Evolutionary conservation across 1,140 invertebrate species (phyloP).

Genomic region (Philaenus spumarius): DNA sequence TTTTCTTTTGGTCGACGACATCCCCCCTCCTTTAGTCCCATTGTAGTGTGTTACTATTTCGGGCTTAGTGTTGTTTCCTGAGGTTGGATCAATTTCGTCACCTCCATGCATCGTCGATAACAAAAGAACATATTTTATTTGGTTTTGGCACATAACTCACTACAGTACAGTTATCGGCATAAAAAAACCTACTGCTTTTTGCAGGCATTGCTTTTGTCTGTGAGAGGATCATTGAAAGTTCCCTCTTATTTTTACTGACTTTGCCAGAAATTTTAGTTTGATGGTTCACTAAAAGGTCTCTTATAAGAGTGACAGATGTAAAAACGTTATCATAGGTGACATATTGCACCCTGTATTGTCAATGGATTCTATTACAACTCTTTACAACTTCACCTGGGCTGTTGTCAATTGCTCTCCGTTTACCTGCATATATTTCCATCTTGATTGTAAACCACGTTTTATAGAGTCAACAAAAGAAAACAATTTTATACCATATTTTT

Average conservation of each 20-base stretch:
- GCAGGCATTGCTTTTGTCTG: background rate
- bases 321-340: slow-evolving; percentile 36
- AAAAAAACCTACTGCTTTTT: slow-evolving; percentile 18
- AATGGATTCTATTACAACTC: slow-evolving; percentile 27
- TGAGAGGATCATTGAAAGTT: slow-evolving; percentile 16
- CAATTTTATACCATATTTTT: slow-evolving; percentile 42
- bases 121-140: slow-evolving; percentile 23
- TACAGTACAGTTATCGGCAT: slow-evolving; percentile 20
- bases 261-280: slow-evolving; percentile 31
- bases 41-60: slow-evolving; percentile 37
- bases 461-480: slow-evolving; percentile 30
- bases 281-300: slow-evolving; percentile 22
- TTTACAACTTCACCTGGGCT: slow-evolving; percentile 27
- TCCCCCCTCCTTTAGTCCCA: slow-evolving; percentile 36
- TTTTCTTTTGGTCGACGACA: slow-evolving; percentile 34
- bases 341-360: slow-evolving; percentile 31
- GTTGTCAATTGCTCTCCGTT: slow-evolving; percentile 30
- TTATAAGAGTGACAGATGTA: slow-evolving; percentile 24
- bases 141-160: slow-evolving; percentile 27
- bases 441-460: slow-evolving; percentile 32
- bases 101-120: slow-evolving; percentile 20
- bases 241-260: slow-evolving; percentile 31
- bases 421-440: slow-evolving; percentile 32
- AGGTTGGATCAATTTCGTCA: slow-evolving; percentile 18
- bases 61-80: slow-evolving; percentile 27